Conservation (phyloP, 2,797 vertebrate species). For the Acipenser ruthenus region DNA sequence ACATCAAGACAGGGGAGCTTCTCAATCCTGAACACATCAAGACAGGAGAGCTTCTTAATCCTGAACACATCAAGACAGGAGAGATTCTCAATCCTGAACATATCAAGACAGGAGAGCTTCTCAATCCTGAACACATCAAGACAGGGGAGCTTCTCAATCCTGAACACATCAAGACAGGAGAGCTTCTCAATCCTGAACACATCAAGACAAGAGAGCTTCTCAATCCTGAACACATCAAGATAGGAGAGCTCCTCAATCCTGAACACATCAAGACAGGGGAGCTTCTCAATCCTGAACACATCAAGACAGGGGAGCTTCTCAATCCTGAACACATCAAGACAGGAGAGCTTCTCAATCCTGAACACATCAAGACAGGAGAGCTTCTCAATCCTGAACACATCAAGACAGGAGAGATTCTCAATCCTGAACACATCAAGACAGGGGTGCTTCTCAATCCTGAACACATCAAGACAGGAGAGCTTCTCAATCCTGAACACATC, state of each 20-base stretch:
- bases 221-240: too few species aligned
- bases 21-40: too few species aligned
- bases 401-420: constrained; percentile 4
- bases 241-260: constrained; percentile 8
- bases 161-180: neutral
- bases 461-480: neutral
- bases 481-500: constrained; percentile 2
- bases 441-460: constrained; percentile 9
- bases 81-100: constrained; percentile 11
- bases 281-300: too few species aligned
- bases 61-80: neutral
- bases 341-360: constrained; percentile 9
- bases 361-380: neutral
- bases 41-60: constrained; percentile 9
- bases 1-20: too few species aligned
- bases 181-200: constrained; percentile 11
- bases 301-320: constrained; percentile 1
- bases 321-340: neutral
- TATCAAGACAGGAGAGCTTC: too few species aligned
- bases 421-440: neutral
- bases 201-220: too few species aligned
- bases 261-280: neutral
- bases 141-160: constrained; percentile 9
- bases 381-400: too few species aligned
- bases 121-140: too few species aligned